Conservation (phyloP, 1,140 invertebrate genomes). For the Nasonia longicornis region DNA sequence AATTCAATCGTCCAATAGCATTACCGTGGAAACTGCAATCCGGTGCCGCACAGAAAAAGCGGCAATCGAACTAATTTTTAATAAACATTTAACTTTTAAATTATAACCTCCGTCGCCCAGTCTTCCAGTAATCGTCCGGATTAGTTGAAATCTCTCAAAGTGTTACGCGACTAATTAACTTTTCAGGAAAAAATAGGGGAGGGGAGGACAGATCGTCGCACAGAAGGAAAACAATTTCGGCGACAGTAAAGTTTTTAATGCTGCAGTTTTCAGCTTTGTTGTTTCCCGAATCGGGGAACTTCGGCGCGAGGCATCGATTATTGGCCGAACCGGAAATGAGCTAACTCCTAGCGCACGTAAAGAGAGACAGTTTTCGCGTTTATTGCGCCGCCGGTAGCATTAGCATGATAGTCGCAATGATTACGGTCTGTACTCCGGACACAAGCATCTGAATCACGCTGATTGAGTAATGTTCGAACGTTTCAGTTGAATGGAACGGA, state of each 20-base stretch:
- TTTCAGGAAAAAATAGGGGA: not conserved
- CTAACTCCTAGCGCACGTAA: constrained; percentile 17
- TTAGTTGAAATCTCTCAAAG: not conserved
- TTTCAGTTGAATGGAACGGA: not conserved
- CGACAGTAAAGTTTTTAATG: constrained; percentile 25
- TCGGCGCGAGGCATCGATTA: not conserved
- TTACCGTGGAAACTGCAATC: too few species aligned
- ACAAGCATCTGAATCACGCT: constrained; percentile 60
- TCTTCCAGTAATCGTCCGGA: not conserved
- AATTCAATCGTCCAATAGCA: too few species aligned
- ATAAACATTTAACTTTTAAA: not conserved
- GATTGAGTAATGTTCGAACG: constrained; percentile 72
- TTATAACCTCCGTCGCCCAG: not conserved
- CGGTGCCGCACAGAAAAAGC: not conserved
- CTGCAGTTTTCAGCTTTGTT: not conserved
- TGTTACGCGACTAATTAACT: constrained; percentile 1
- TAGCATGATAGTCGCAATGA: not conserved
- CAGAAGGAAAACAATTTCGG: not conserved
- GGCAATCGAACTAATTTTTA: not conserved
- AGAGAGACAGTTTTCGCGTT: constrained; percentile 14
- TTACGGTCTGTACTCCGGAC: not conserved
- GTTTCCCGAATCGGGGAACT: not conserved
- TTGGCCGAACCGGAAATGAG: constrained; percentile 31
- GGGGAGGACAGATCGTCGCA: not conserved
- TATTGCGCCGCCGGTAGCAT: not conserved